A percentile compares a stretch with the other conserved stretches of the same genome.
Conservation (phyloP, 92 coral and sea anemone species). For the Diadumene lineata region DNA sequence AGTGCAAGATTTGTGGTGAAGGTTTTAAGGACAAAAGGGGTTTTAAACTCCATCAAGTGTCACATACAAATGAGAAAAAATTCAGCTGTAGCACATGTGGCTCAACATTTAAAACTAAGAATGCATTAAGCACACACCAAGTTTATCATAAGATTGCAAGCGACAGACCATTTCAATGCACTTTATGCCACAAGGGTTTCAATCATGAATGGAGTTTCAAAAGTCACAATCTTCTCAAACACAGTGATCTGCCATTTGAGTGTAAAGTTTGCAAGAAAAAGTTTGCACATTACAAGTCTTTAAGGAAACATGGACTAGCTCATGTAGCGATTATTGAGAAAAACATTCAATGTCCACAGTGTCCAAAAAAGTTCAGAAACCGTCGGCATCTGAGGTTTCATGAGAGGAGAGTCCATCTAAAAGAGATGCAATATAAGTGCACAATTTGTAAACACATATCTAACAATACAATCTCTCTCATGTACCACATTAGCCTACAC, state of each 20-base stretch:
- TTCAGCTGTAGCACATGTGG: background rate
- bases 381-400: background rate
- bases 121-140: background rate
- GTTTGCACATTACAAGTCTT: too few relatives aligned
- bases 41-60: too few relatives aligned
- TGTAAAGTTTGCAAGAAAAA: too few relatives aligned
- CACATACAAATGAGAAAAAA: too few relatives aligned
- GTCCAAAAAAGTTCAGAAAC: background rate
- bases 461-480: background rate
- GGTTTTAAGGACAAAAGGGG: too few relatives aligned
- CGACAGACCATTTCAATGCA: background rate
- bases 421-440: background rate
- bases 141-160: background rate
- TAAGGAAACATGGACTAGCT: too few relatives aligned
- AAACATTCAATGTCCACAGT: too few relatives aligned
- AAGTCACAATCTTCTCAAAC: too few relatives aligned
- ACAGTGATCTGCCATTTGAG: too few relatives aligned
- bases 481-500: background rate
- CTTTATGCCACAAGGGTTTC: too few relatives aligned
- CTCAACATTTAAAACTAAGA: background rate
- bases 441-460: background rate
- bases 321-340: too few relatives aligned
- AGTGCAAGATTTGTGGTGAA: background rate
- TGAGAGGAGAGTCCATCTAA: background rate
- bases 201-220: too few relatives aligned